Evolutionary conservation across 2,797 vertebrate species (phyloP).

Genomic region (Pempheris klunzingeri): DNA sequence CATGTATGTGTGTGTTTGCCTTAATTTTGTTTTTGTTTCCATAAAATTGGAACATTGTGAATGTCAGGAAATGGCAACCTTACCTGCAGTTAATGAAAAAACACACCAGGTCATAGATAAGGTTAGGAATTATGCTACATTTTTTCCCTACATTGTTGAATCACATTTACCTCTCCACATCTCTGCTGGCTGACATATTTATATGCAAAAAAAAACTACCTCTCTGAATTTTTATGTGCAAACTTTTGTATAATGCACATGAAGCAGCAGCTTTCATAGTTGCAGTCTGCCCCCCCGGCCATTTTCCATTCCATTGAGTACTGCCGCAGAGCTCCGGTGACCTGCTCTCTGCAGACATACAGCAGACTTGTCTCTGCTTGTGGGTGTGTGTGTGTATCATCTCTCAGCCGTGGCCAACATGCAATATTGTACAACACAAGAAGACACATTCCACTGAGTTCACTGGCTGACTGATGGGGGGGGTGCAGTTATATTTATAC

Average conservation of each 20-base stretch:
- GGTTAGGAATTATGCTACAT: conserved; percentile 13
- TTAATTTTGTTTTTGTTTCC: conserved; percentile 32
- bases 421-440: conserved; percentile 63
- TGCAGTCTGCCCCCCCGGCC: conserved; percentile 27
- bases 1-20: neutral
- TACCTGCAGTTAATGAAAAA: conserved; percentile 30
- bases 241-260: conserved; percentile 59
- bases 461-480: conserved; percentile 53
- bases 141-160: conserved; percentile 33
- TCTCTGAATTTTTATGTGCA: conserved; percentile 50
- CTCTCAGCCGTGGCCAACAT: conserved; percentile 48
- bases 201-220: conserved; percentile 34
- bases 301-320: conserved; percentile 76
- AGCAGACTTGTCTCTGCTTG: conserved; percentile 75
- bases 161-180: conserved; percentile 22
- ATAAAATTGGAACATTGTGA: conserved; percentile 34
- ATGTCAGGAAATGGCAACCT: conserved; percentile 33
- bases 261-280: conserved; percentile 47
- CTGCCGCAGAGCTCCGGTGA: conserved; percentile 71
- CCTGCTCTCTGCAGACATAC: conserved; percentile 66
- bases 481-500: conserved; percentile 25
- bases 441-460: conserved; percentile 71
- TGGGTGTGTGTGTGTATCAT: conserved; percentile 58
- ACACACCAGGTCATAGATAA: conserved; percentile 11
- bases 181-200: conserved; percentile 53